Evolutionary conservation across 1,140 invertebrate genomes (phyloP), one percentile per base, ranked within the genome.

Genomic region (Vanessa atalanta): DNA sequence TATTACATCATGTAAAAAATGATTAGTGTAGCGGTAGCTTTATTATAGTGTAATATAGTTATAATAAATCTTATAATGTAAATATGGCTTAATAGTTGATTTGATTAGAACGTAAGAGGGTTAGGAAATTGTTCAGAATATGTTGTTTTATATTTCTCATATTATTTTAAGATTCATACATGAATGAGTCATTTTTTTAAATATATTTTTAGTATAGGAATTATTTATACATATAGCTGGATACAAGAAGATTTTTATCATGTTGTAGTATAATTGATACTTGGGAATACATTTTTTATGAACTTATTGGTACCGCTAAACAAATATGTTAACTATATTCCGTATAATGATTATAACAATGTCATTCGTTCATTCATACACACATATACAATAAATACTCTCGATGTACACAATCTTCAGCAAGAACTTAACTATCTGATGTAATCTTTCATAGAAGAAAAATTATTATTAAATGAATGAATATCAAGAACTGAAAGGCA

Each of bases 1-100:
- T 87, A 87, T 87, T 87, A 87, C 73, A 81, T 82, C 79, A 79
- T 84, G 84, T 86, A 86, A 74, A 61, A 66, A 50, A 53, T 53
- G 48, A 57, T 65, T 66, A 65, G 43, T 68, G 47, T 74, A 73
- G 55, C 31, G 47, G n/a, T 69, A 69, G 47, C 15, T 53, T 37
- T 64, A 65, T 51, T 64, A 79, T 75, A 77, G 68, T 76, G 73
- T 79, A 79, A 65, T 20, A 69, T 74, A 65, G 23, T 69, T 72
- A 77, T 61, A 69, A 63, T 73, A 77, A 64, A 65, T 68, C 66
- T 78, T 66, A 61, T 65, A 51, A 63, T 75, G 73, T 75, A 75
- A 66, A 75, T 75, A 75, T 67, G 43, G 68, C 73, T 75, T 75
- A 4, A 64, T 51, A 63, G 69, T 51, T 66, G 20, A 60, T 57